Conservation (phyloP, 1,140 invertebrate genomes). For the Charaxes varanes region DNA sequence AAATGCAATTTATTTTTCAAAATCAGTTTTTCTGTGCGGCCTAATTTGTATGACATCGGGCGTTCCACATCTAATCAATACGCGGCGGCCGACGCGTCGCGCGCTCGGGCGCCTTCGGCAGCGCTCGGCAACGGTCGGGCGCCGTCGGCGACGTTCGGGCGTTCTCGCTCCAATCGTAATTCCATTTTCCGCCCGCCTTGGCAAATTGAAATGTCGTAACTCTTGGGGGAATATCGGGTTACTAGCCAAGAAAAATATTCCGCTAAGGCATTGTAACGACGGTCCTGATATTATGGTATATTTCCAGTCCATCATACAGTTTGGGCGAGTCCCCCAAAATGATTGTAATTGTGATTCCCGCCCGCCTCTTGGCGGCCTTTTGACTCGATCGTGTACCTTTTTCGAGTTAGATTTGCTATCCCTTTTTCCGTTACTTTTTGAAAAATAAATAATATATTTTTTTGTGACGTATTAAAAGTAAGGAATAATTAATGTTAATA, state of each 20-base stretch:
- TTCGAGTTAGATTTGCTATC: background rate
- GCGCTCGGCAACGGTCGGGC: slow-evolving; percentile 40
- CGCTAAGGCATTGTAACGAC: slow-evolving; percentile 65
- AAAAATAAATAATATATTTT: too few species aligned
- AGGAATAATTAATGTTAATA: slow-evolving; percentile 2
- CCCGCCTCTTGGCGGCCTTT: slow-evolving; percentile 40
- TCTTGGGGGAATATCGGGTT: slow-evolving; percentile 74
- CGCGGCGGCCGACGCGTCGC: slow-evolving; percentile 50
- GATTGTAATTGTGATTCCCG: slow-evolving; percentile 52
- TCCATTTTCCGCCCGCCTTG: slow-evolving; percentile 74
- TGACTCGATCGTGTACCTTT: slow-evolving; percentile 22
- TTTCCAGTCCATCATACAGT: slow-evolving; percentile 63
- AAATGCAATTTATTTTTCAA: slow-evolving; percentile 18
- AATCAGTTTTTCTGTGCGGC: slow-evolving; percentile 67
- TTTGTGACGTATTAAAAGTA: slow-evolving; percentile 2
- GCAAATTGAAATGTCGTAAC: slow-evolving; percentile 76
- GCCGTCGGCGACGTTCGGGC: slow-evolving; percentile 50
- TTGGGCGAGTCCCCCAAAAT: slow-evolving; percentile 44
- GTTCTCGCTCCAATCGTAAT: slow-evolving; percentile 72
- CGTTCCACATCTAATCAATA: slow-evolving; percentile 76
- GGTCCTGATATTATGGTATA: slow-evolving; percentile 66
- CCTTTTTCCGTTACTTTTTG: too few species aligned
- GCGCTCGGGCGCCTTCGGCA: slow-evolving; percentile 40
- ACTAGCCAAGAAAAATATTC: slow-evolving; percentile 72
- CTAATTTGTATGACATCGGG: slow-evolving; percentile 73